A percentile compares a stretch with the other conserved stretches of the same genome.
phyloP scores from a whole-genome alignment of 92 coral and sea anemone genomes.

The Epizoanthus stellaris region DNA sequence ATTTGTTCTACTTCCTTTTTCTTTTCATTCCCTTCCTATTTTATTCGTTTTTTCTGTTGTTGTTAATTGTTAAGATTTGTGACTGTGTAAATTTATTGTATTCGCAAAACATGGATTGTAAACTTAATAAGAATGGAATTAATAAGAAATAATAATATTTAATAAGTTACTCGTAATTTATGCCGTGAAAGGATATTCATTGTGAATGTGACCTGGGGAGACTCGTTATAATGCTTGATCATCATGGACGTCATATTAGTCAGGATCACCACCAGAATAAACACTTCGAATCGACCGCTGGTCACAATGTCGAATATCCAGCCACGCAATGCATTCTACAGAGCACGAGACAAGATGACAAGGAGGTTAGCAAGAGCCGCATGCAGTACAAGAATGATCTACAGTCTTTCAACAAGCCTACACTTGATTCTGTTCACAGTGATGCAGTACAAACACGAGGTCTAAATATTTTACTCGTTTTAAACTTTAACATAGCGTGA shows the following conservation, averaged over 20 bases:
- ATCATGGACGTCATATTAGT: slow-evolving; percentile 38
- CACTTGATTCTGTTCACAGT: no score
- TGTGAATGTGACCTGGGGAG: neutral
- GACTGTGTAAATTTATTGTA: no score
- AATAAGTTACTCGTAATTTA: neutral
- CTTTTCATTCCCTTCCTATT: no score
- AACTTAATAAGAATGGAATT: no score
- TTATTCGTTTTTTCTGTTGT: no score
- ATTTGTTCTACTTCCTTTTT: no score
- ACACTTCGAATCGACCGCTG: slow-evolving; percentile 29
- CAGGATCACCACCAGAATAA: slow-evolving; percentile 28
- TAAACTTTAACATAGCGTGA: no score
- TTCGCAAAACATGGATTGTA: no score
- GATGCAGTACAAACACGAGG: no score
- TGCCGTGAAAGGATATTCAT: slow-evolving; percentile 15
- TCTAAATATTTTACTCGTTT: no score
- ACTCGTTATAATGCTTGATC: slow-evolving; percentile 33
- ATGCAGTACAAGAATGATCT: neutral
- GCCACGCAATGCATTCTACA: neutral
- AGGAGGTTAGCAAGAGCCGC: no score
- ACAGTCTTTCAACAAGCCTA: neutral
- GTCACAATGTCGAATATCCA: slow-evolving; percentile 39
- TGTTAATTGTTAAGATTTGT: no score
- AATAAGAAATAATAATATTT: neutral
- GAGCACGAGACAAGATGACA: neutral